A percentile compares a stretch with the other conserved stretches of the same genome.
Evolutionary conservation across 1,140 invertebrate genomes (phyloP).

Genomic region (Macrostomum lignano): DNA sequence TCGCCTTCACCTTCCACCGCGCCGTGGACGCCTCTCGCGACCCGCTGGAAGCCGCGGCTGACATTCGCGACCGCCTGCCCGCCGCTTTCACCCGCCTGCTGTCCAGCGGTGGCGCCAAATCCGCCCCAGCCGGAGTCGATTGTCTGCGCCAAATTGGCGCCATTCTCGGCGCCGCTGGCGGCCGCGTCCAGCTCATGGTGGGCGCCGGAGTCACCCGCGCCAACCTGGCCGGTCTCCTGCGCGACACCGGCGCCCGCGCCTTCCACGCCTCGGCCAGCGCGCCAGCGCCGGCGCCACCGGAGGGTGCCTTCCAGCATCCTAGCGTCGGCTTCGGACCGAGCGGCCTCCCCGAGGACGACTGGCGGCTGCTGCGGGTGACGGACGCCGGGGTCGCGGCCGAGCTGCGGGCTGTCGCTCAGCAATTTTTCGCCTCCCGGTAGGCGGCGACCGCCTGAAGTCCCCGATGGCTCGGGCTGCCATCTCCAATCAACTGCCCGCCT

Average conservation of each 20-base stretch:
- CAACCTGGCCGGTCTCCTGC: conserved; percentile 38
- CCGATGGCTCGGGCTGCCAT: too few relatives aligned
- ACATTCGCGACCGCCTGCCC: conserved; percentile 35
- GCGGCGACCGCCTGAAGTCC: too few relatives aligned
- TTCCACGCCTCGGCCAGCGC: conserved; percentile 40
- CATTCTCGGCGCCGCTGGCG: conserved; percentile 24
- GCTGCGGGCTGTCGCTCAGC: too few relatives aligned
- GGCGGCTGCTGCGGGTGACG: too few relatives aligned
- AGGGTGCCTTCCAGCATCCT: too few relatives aligned
- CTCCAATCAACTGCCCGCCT: too few relatives aligned
- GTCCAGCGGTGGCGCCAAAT: conserved; percentile 37
- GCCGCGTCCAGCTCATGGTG: conserved; percentile 44
- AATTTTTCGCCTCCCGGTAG: too few relatives aligned
- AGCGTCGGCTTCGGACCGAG: too few relatives aligned
- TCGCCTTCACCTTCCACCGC: conserved; percentile 38
- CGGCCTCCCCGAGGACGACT: too few relatives aligned
- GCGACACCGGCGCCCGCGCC: conserved; percentile 33
- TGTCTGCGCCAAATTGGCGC: conserved; percentile 36
- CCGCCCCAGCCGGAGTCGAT: conserved; percentile 35
- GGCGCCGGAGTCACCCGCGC: conserved; percentile 41
- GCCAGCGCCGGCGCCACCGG: too few relatives aligned
- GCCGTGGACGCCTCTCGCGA: conserved; percentile 44
- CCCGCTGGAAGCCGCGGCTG: conserved; percentile 34
- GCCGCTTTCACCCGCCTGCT: conserved; percentile 45
- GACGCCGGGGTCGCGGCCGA: too few relatives aligned